A percentile compares a stretch with the other conserved stretches of the same genome.
Evolutionary conservation across 2,797 vertebrate species (phyloP).

Genomic region (Uromys caudimaculatus): DNA sequence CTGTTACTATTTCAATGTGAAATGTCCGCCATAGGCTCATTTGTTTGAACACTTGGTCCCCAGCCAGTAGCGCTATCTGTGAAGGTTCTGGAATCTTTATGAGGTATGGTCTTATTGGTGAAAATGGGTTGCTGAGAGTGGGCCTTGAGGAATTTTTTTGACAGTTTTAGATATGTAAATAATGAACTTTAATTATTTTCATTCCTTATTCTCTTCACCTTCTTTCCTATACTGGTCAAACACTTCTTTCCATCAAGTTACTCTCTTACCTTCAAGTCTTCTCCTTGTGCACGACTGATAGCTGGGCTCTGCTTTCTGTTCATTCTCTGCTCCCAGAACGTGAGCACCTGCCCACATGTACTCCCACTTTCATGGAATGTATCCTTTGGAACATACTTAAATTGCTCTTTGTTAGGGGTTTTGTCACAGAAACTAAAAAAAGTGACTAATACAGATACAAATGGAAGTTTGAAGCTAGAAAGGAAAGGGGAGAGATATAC

Average conservation of each 20-base stretch:
- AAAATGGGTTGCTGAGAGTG: not conserved
- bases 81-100: not conserved
- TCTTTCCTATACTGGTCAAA: not conserved
- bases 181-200: not conserved
- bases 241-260: not conserved
- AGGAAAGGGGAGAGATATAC: not conserved
- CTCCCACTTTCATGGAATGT: not conserved
- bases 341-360: fast-evolving
- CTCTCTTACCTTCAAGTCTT: not conserved
- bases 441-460: not conserved
- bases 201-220: not conserved
- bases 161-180: not conserved
- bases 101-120: not conserved
- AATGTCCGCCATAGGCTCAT: not conserved
- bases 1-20: not conserved
- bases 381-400: not conserved
- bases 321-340: not conserved
- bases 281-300: not conserved
- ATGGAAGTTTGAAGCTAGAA: constrained; percentile 16
- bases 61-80: no score
- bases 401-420: not conserved
- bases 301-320: not conserved
- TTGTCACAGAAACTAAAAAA: not conserved
- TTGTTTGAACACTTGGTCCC: not conserved
- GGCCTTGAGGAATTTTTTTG: not conserved